These are phyloP conservation scores for Poeciliopsis retropinna DNA, from an alignment of 2,113 vertebrate species.

Conservation along the genomic window DNA sequence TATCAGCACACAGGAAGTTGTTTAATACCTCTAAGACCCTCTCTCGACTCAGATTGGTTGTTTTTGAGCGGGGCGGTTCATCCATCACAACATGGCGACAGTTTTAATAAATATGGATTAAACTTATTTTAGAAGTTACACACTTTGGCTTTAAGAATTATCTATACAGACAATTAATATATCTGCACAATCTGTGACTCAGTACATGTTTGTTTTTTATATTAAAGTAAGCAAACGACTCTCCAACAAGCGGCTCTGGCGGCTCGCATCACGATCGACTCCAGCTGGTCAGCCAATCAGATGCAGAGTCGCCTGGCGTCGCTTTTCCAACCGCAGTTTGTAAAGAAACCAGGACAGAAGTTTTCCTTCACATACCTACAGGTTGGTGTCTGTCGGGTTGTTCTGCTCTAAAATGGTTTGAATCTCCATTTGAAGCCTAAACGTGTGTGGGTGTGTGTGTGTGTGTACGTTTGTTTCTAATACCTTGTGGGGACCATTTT, in stretches of 20 bases:
- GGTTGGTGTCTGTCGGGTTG: conserved; percentile 45
- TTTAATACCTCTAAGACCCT: too few relatives aligned
- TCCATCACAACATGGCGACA: too few relatives aligned
- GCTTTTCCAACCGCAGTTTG: conserved; percentile 50
- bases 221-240: background rate
- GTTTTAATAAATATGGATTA: too few relatives aligned
- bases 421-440: too few relatives aligned
- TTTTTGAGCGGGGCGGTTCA: too few relatives aligned
- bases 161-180: background rate
- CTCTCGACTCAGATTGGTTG: too few relatives aligned
- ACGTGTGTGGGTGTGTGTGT: background rate
- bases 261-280: conserved; percentile 63
- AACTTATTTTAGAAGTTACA: too few relatives aligned
- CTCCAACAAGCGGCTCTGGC: conserved; percentile 12
- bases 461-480: too few relatives aligned
- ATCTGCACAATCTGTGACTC: background rate
- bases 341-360: conserved; percentile 7
- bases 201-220: background rate
- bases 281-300: conserved; percentile 59
- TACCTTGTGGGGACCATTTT: too few relatives aligned
- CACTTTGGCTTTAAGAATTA: too few relatives aligned
- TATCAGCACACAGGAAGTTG: too few relatives aligned
- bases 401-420: background rate
- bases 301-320: conserved; percentile 46
- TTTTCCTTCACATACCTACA: conserved; percentile 69